A percentile compares a stretch with the other conserved stretches of the same genome.
phyloP scores from a whole-genome alignment of 2,888 invertebrate species.

The Pheosia tremula region DNA sequence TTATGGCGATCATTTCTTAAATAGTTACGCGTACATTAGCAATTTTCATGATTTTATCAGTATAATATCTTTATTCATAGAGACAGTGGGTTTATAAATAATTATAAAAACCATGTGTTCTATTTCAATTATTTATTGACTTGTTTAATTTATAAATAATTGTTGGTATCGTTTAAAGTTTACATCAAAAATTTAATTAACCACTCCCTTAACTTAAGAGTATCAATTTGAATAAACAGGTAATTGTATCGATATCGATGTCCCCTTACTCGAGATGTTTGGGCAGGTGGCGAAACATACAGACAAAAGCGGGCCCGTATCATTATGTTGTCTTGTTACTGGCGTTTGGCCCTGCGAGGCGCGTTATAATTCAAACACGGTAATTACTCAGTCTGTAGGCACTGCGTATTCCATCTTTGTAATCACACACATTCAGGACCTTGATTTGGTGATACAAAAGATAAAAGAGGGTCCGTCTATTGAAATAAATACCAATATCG shows the following conservation, averaged over 20 bases:
- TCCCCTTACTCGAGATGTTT: constrained; percentile 64
- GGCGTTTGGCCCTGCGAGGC: constrained; percentile 72
- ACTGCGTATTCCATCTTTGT: constrained; percentile 39
- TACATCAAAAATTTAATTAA: too few relatives aligned
- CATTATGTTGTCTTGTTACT: constrained; percentile 84
- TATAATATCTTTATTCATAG: constrained; percentile 5
- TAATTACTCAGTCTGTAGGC: constrained; percentile 69
- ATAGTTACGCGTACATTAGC: constrained; percentile 15
- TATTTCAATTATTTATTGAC: constrained; percentile 17
- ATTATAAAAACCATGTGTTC: neutral
- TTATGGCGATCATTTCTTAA: constrained; percentile 25
- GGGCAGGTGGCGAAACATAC: constrained; percentile 83
- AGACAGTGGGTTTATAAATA: neutral
- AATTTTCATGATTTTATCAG: constrained; percentile 15
- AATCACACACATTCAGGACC: neutral
- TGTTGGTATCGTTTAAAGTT: too few relatives aligned
- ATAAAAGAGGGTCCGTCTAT: too few relatives aligned
- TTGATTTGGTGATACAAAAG: neutral
- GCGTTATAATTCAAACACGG: constrained; percentile 70
- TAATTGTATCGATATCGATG: constrained; percentile 41
- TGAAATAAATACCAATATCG: too few relatives aligned
- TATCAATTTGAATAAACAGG: too few relatives aligned
- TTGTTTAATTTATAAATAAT: neutral
- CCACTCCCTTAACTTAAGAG: too few relatives aligned
- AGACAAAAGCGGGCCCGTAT: constrained; percentile 78